Percentiles rank a stretch among this genome's conserved stretches.
These are phyloP conservation scores for Pangasius djambal DNA, from an alignment of 2,797 vertebrate genomes.

Conservation along the genomic window DNA sequence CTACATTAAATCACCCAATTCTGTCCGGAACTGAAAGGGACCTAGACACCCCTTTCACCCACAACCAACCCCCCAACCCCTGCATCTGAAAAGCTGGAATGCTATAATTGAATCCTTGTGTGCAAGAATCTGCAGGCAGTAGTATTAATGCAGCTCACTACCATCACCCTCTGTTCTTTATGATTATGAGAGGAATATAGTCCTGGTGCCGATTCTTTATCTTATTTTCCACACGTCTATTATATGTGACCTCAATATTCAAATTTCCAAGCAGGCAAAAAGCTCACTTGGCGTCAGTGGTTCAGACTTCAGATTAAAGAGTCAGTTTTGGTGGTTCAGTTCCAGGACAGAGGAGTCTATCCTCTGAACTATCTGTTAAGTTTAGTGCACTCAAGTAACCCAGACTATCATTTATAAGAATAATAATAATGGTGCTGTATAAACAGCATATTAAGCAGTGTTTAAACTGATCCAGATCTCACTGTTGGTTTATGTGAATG, in stretches of 20 bases:
- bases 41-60: constrained; percentile 63
- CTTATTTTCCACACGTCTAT: constrained; percentile 25
- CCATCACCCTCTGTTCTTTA: constrained; percentile 15
- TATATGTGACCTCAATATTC: constrained; percentile 17
- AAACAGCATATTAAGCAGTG: neutral
- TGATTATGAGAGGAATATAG: constrained; percentile 18
- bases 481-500: neutral
- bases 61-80: constrained; percentile 59
- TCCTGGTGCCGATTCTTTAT: neutral
- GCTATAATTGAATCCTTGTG: constrained; percentile 78
- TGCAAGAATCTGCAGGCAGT: constrained; percentile 62
- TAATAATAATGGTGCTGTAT: neutral
- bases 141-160: constrained; percentile 39
- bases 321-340: neutral
- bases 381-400: constrained; percentile 4
- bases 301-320: constrained; percentile 27
- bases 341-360: neutral
- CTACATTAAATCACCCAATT: constrained; percentile 27
- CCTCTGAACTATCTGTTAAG: constrained; percentile 13
- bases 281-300: constrained; percentile 11
- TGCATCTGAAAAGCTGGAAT: constrained; percentile 70
- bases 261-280: constrained; percentile 18
- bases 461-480: neutral
- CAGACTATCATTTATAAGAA: neutral
- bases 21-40: constrained; percentile 33